Percentiles rank a stretch among this genome's conserved stretches.
Evolutionary conservation across 2,888 invertebrate species (phyloP).

Genomic region (Trypoxylon attenuatum): DNA sequence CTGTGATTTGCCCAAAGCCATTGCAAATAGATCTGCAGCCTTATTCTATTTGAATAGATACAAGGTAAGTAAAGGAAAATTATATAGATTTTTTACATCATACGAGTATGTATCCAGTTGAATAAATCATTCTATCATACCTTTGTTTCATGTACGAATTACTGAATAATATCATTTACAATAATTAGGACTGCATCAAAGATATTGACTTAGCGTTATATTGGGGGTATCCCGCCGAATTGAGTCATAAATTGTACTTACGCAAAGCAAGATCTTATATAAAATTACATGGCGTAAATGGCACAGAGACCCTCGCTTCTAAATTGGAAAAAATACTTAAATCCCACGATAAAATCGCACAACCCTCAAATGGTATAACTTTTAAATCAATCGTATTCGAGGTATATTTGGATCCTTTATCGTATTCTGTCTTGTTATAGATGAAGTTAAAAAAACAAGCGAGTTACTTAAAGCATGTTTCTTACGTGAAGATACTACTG

Average conservation of each 20-base stretch:
- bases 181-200: conserved; percentile 77
- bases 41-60: conserved; percentile 78
- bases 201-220: conserved; percentile 80
- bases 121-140: no score
- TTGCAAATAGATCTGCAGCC: conserved; percentile 83
- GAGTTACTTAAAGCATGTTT: no score
- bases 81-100: no score
- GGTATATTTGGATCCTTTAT: not conserved
- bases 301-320: conserved; percentile 67
- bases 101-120: no score
- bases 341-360: conserved; percentile 36
- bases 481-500: no score
- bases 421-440: conserved; percentile 39
- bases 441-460: conserved; percentile 55
- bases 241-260: conserved; percentile 80
- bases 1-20: conserved; percentile 79
- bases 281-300: conserved; percentile 74
- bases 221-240: conserved; percentile 79
- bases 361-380: conserved; percentile 53
- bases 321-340: conserved; percentile 44
- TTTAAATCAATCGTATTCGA: not conserved
- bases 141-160: no score
- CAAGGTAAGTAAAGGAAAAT: conserved; percentile 74
- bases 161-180: no score
- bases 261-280: conserved; percentile 81